Conservation (phyloP, 2,113 vertebrate genomes). For the Raja brachyura region DNA sequence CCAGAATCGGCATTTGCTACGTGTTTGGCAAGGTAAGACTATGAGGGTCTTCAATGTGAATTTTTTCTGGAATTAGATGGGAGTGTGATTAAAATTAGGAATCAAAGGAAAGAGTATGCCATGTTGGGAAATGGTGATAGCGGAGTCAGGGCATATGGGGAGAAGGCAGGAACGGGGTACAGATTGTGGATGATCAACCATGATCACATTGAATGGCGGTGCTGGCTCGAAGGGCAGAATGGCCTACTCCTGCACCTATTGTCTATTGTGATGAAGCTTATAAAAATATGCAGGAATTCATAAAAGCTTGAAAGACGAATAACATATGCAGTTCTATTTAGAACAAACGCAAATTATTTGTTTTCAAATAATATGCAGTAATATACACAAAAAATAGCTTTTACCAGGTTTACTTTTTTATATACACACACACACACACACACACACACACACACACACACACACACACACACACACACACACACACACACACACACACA, state of each 20-base stretch:
- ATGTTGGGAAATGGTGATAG: background rate
- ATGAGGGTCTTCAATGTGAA: background rate
- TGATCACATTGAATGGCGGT: too few species aligned
- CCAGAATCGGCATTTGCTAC: slow-evolving; percentile 98
- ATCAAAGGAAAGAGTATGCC: background rate
- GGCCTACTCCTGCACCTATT: too few species aligned
- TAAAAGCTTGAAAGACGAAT: background rate
- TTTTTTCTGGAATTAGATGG: background rate
- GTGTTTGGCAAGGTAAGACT: slow-evolving; percentile 84
- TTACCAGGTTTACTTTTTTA: background rate
- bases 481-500: too few species aligned
- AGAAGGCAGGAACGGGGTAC: background rate
- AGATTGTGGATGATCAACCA: too few species aligned
- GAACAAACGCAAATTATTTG: background rate
- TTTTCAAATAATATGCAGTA: background rate
- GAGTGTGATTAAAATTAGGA: background rate
- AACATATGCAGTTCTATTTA: background rate
- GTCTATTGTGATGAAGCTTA: too few species aligned
- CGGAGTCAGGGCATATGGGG: background rate
- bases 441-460: too few species aligned
- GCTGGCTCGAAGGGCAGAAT: too few species aligned
- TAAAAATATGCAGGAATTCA: background rate
- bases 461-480: too few species aligned
- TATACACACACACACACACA: too few species aligned
- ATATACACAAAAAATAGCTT: background rate